These are phyloP conservation scores for Spodoptera littoralis DNA, from an alignment of 2,888 invertebrate genomes.

Conservation along the genomic window DNA sequence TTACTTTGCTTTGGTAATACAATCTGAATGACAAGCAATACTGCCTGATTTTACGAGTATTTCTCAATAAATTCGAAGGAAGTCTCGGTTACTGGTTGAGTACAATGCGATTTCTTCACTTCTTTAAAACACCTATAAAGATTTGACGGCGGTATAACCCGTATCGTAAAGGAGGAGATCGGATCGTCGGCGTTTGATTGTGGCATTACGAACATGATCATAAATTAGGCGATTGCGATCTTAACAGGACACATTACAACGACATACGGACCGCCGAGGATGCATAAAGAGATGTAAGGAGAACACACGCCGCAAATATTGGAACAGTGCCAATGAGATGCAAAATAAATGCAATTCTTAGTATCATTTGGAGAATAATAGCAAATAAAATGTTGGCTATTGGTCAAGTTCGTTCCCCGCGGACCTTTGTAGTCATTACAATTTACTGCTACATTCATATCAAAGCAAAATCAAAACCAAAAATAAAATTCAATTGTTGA, in stretches of 20 bases:
- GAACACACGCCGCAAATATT: slow-evolving; percentile 38
- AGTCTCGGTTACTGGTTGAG: slow-evolving; percentile 38
- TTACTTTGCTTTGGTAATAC: slow-evolving; percentile 24
- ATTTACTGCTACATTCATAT: slow-evolving; percentile 11
- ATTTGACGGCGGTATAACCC: slow-evolving; percentile 46
- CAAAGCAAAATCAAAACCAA: slow-evolving; percentile 2
- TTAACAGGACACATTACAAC: slow-evolving; percentile 68
- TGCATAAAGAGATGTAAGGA: slow-evolving; percentile 41
- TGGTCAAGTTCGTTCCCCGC: slow-evolving; percentile 34
- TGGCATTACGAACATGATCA: slow-evolving; percentile 66
- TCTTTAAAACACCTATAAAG: slow-evolving; percentile 44
- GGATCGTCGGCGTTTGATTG: slow-evolving; percentile 63
- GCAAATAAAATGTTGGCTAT: slow-evolving; percentile 35
- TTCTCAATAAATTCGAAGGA: slow-evolving; percentile 30
- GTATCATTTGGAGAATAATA: slow-evolving; percentile 51
- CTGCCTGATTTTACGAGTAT: slow-evolving; percentile 20
- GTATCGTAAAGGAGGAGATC: slow-evolving; percentile 51
- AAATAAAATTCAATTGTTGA: slow-evolving; percentile 18
- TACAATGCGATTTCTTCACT: slow-evolving; percentile 41
- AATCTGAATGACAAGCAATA: slow-evolving; percentile 27
- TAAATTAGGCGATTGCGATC: slow-evolving; percentile 81
- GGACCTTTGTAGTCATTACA: slow-evolving; percentile 18
- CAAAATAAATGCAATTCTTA: slow-evolving; percentile 43
- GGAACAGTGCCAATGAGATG: slow-evolving; percentile 48
- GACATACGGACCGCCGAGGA: slow-evolving; percentile 47